phyloP scores from a whole-genome alignment of 2,797 vertebrate species.

The Antrozous pallidus region DNA sequence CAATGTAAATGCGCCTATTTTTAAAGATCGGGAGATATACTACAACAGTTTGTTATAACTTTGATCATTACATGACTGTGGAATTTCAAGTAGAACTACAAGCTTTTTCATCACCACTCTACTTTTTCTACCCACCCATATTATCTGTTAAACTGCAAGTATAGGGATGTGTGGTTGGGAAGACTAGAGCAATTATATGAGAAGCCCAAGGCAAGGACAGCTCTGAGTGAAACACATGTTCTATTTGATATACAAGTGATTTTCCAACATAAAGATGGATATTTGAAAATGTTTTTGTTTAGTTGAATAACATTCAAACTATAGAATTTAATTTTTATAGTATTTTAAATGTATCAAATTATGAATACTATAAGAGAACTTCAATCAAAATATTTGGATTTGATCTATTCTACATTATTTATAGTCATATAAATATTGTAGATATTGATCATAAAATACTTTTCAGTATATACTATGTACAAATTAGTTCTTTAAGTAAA shows the following conservation, averaged over 20 bases:
- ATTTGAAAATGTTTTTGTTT: background rate
- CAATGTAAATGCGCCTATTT: slow-evolving; percentile 47
- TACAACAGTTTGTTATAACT: slow-evolving; percentile 26
- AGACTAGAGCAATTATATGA: background rate
- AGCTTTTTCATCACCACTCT: background rate
- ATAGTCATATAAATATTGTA: background rate
- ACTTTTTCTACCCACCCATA: background rate
- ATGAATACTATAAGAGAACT: background rate
- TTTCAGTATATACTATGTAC: background rate
- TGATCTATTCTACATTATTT: background rate
- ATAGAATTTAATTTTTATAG: background rate
- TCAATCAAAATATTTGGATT: background rate
- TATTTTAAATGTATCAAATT: background rate
- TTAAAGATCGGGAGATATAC: slow-evolving; percentile 56
- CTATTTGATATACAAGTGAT: background rate
- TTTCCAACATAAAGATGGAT: background rate
- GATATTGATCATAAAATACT: background rate
- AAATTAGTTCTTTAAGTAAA: background rate
- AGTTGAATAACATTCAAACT: background rate
- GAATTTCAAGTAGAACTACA: background rate
- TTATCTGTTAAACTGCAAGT: background rate
- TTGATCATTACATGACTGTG: slow-evolving; percentile 36
- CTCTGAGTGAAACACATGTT: background rate
- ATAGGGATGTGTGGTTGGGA: background rate
- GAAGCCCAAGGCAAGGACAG: background rate